Evolutionary conservation across 2,888 invertebrate species (phyloP), one percentile per base, ranked within the genome.

Genomic region (Bugula neritina): DNA sequence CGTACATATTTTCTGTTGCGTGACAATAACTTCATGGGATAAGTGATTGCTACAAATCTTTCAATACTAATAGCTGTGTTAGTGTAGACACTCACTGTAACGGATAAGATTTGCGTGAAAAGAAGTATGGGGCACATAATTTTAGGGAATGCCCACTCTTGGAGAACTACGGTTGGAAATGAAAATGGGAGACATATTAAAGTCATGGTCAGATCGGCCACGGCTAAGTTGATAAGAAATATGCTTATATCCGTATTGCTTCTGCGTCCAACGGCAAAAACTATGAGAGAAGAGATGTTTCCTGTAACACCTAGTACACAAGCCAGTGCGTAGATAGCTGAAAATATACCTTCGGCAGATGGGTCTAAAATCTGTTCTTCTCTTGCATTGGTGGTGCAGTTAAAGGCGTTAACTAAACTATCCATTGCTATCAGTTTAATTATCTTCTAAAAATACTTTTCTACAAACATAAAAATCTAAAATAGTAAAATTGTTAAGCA

Each of bases 141-240:
- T 1, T 81, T 82, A 25, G 84, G 82, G 78, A 87, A 87, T 52
- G 86, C 79, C 87, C 87, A 87, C 35, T 82, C 79, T 10, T 78
- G 76, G 35, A 85, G 76, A 79, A 86, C 81, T 43, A 83, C 83
- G 77, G 81, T 81, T 1, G 85, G 84, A 77, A 85, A 93, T 0
- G 93, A 91, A 80, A 94, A 94, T 1, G 94, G 94, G 75, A 95
- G 91, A 84, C 95, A 94, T 79, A 95, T 90, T 31, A 92, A 80
- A 0, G 93, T 91, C 90, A 95, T 93, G 72, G 94, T 85, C 73
- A 95, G 90, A 82, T 95, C 95, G 55, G 94, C 92, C 54, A 93
- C 87, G 0, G 94, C 93, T 75, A 95, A 86, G 78, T 87, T 87
- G 80, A 92, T 91, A 80, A 95, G 92, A 83, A 94, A 94, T 1